Evolutionary conservation across 2,113 vertebrate genomes (phyloP).

Genomic region (Plestiodon gilberti): DNA sequence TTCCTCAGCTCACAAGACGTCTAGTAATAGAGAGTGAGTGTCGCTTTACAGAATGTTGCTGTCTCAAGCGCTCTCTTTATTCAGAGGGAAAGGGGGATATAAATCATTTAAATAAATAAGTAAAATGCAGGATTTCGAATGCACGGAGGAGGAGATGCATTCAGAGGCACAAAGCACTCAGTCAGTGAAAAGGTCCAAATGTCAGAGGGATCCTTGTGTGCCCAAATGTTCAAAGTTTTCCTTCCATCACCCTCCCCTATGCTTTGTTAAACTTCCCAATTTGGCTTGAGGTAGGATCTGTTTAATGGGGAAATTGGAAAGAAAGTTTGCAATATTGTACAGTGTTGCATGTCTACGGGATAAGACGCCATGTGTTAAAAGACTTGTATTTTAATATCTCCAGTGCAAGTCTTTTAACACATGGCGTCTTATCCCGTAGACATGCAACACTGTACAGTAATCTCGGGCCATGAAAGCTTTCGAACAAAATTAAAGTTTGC

Average conservation of each 20-base stretch:
- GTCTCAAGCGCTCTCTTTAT: too few relatives aligned
- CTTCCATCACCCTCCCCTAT: neutral
- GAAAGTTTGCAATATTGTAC: neutral
- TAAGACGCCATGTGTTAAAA: neutral
- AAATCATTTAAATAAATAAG: too few relatives aligned
- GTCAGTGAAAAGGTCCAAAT: neutral
- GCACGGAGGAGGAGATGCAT: too few relatives aligned
- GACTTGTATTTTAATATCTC: too few relatives aligned
- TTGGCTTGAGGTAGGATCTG: neutral
- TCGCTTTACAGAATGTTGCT: neutral
- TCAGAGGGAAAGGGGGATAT: neutral
- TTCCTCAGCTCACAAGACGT: conserved; percentile 87
- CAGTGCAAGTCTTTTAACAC: too few relatives aligned
- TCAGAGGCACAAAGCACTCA: neutral
- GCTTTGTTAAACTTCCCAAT: neutral
- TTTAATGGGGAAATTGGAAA: neutral
- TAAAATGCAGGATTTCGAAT: too few relatives aligned
- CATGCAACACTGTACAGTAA: too few relatives aligned
- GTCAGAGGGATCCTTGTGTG: too few relatives aligned
- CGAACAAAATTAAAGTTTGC: too few relatives aligned
- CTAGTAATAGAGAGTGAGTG: conserved; percentile 92
- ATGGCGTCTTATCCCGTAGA: too few relatives aligned
- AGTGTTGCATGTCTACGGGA: too few relatives aligned
- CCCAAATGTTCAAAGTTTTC: neutral
- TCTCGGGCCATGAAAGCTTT: too few relatives aligned